Evolutionary conservation across 2,888 invertebrate species (phyloP).

Genomic region (Heliconius ismenius): DNA sequence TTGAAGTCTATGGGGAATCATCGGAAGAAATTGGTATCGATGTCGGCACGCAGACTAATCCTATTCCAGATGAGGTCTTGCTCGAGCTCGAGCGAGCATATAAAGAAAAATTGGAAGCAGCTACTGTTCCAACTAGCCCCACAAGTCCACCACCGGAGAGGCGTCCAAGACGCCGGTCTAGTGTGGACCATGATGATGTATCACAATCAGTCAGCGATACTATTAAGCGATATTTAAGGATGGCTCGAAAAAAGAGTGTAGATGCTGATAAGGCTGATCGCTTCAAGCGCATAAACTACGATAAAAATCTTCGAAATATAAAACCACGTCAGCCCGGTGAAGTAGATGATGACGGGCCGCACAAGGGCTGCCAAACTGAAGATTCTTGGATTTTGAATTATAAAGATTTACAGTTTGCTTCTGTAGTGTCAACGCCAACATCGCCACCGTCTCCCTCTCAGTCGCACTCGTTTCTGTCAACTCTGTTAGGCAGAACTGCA

Average conservation of each 20-base stretch:
- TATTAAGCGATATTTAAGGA: conserved; percentile 91
- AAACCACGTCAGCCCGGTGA: conserved; percentile 89
- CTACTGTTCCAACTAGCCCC: conserved; percentile 69
- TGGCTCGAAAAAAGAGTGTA: conserved; percentile 93
- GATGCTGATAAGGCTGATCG: conserved; percentile 90
- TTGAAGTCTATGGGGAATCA: conserved; percentile 84
- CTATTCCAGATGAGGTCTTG: conserved; percentile 81
- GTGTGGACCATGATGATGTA: conserved; percentile 91
- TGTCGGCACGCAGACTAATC: conserved; percentile 83
- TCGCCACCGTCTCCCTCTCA: conserved; percentile 78
- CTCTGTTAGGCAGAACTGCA: conserved; percentile 67
- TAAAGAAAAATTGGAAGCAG: conserved; percentile 69
- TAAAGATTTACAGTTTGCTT: conserved; percentile 66
- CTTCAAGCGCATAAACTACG: conserved; percentile 94
- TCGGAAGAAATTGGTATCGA: conserved; percentile 80
- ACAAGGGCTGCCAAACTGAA: conserved; percentile 89
- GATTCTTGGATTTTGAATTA: conserved; percentile 86
- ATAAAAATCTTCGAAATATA: conserved; percentile 90
- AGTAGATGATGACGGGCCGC: conserved; percentile 89
- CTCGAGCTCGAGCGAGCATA: conserved; percentile 75
- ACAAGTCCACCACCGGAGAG: conserved; percentile 69
- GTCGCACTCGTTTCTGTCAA: conserved; percentile 73
- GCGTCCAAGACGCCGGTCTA: conserved; percentile 84
- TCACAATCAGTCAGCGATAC: conserved; percentile 94
- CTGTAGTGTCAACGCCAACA: conserved; percentile 72